Evolutionary conservation across 2,888 invertebrate species (phyloP), one percentile per base, ranked within the genome.

Genomic region (Priapulus caudatus): DNA sequence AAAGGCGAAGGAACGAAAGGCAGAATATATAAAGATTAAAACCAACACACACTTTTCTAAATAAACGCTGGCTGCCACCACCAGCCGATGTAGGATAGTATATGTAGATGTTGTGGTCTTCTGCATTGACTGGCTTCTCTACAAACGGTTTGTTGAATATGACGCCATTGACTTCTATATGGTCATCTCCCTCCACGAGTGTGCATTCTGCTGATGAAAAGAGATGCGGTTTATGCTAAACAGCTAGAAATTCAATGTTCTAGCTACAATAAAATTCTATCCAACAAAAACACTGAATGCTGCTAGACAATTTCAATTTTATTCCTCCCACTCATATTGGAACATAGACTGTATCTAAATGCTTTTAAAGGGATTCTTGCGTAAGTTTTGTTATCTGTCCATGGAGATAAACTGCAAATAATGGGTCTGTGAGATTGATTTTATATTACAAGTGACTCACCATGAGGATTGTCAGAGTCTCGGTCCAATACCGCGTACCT

Each of bases 41-140:
- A n/a, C n/a, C n/a, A n/a, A n/a, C n/a, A 16, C 18, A 10, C 54
- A 89, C 91, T 81, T 99, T 99, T 71, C 98, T 80, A 74, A 99
- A 99, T 43, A 99, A 78, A 59, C 95, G 78, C 69, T 98, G 98
- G 68, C 91, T 91, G 16, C 98, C 98, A 3, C 97, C 98, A 3
- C 78, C 98, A 2, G 97, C 98, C 1, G 91, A 90, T 15, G 92
- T 90, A 1, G 98, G 98, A 74, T 97, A 99, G 72, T 99, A 99
- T 64, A 99, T 98, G 70, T 95, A 95, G 68, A 98, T 93, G 72
- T 99, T 98, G 72, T 99, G 98, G 75, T 99, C 97, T 73, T 99
- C 98, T 0, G 98, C 98, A 20, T 92, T 92, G 4, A 99, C 89
- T 0, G 98, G 98, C 70, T 99, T 98, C 75, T 99, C 98, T 19